Base-by-base conservation (phyloP, 2,113 vertebrate species). In the Sakesphorus luctuosus region DNA sequence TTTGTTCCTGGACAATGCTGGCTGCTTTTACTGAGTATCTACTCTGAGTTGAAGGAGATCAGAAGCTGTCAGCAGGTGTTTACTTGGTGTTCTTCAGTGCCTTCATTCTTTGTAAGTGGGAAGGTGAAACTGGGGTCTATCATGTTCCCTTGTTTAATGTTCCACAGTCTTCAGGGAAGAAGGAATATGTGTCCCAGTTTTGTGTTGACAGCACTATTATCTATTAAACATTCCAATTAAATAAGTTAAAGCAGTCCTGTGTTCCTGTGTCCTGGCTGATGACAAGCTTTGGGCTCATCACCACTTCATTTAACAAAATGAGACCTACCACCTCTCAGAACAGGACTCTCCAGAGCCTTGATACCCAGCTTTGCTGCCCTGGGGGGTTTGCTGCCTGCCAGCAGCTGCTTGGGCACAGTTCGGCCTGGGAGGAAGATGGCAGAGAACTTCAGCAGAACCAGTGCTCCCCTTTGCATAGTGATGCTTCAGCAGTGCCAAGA, bases 171-270 rank as follows among this genome's bases (percentile, higher is more conserved):
- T 91, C 50, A 87, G 10, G 81, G 62, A 76, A 94, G 63, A 81
- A 93, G 56, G 35, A 55, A 36, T 20, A 43, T 24, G 71, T 62
- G 76, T 72, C 33, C n/a, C 67, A 40, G 38, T 61, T 92, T 88
- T 79, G 59, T 88, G 80, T 28, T 84, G 85, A 89, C 72, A 94
- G 74, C 35, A 21, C n/a, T 76, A 56, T n/a, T 53, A 65, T 44
- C 38, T 93, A 55, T 92, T 94, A 88, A 96, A 87, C 25, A 13
- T 91, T 96, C 92, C 79, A 84, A 67, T 91, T 87, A 87, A 93
- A 43, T 84, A 62, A 66, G 21, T 58, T 88, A 50, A 73, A 95
- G 59, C 49, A 52, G 56, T 28, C 53, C 56, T 75, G 23, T 75
- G 63, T 80, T 77, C 96, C 56, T 94, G 67, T 91, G 71, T 53